These are phyloP conservation scores for Drosophila formosana DNA, from an alignment of 2,888 invertebrate genomes.

Conservation along the genomic window DNA sequence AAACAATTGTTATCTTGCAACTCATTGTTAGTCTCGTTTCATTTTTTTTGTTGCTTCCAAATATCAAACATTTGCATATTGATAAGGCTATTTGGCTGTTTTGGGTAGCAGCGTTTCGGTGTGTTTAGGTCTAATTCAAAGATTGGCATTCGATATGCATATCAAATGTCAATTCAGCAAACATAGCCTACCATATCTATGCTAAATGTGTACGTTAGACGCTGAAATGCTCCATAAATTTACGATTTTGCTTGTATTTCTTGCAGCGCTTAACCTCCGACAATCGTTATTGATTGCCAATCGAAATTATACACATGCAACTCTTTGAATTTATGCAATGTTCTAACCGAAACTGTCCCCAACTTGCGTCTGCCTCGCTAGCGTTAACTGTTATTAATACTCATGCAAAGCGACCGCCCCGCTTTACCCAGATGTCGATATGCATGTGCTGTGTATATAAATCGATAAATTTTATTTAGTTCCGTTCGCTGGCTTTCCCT, in stretches of 20 bases:
- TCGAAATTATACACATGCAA: conserved; percentile 46
- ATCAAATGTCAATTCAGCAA: conserved; percentile 18
- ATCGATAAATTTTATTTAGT: conserved; percentile 75
- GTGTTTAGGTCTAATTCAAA: neutral
- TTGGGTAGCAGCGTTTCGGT: neutral
- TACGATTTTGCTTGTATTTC: conserved; percentile 21
- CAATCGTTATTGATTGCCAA: conserved; percentile 48
- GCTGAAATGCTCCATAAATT: conserved; percentile 26
- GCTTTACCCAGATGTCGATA: conserved; percentile 7
- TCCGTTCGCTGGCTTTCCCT: conserved; percentile 49
- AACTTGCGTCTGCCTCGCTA: conserved; percentile 9
- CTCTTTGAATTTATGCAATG: conserved; percentile 51
- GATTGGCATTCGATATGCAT: conserved; percentile 6
- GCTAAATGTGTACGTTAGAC: neutral
- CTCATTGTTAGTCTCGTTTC: neutral
- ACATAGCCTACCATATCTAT: neutral
- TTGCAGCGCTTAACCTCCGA: conserved; percentile 19
- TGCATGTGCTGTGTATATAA: conserved; percentile 37
- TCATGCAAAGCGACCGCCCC: conserved; percentile 10
- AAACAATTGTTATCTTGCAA: neutral
- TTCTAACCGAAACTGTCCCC: conserved; percentile 32
- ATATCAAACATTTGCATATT: conserved; percentile 5
- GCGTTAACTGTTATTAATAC: conserved; percentile 60
- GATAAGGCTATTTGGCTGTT: conserved; percentile 1
- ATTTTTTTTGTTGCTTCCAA: neutral